Conservation (phyloP, 2,888 invertebrate species). For the Andrena flavipes region DNA sequence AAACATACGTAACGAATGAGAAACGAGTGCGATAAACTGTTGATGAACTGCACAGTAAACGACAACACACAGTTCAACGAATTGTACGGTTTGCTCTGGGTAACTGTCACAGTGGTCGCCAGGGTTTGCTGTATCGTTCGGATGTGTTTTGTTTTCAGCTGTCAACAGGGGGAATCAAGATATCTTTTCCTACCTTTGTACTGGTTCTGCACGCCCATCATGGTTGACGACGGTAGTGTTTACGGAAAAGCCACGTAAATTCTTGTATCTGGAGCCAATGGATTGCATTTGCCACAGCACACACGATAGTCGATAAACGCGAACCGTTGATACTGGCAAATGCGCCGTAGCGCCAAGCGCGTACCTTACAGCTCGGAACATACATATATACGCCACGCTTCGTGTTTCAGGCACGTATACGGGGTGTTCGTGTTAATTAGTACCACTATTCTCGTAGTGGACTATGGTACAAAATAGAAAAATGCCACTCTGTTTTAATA, state of each 20-base stretch:
- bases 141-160: slow-evolving; percentile 9
- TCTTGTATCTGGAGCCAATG: slow-evolving; percentile 47
- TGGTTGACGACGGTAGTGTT: slow-evolving; percentile 47
- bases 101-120: slow-evolving; percentile 35
- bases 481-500: not conserved
- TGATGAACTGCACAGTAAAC: slow-evolving; percentile 8
- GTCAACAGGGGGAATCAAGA: slow-evolving; percentile 15
- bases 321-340: slow-evolving; percentile 71
- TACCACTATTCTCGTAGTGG: not conserved
- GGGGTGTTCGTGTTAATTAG: not conserved
- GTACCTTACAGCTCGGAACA: slow-evolving; percentile 28
- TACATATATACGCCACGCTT: slow-evolving; percentile 3
- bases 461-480: not conserved
- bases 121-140: slow-evolving; percentile 1
- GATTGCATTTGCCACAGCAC: slow-evolving; percentile 71
- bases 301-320: slow-evolving; percentile 77
- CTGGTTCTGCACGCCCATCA: slow-evolving; percentile 75
- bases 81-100: slow-evolving; percentile 15
- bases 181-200: slow-evolving; percentile 74
- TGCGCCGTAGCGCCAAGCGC: slow-evolving; percentile 75
- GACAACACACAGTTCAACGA: slow-evolving; percentile 41
- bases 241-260: slow-evolving; percentile 58
- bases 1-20: not conserved
- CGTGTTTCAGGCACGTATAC: slow-evolving; percentile 3
- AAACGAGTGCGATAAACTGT: not conserved